Percentiles rank a stretch among this genome's conserved stretches.
These are phyloP conservation scores for Corapipo altera DNA, from an alignment of 2,113 vertebrate species.

Conservation along the genomic window DNA sequence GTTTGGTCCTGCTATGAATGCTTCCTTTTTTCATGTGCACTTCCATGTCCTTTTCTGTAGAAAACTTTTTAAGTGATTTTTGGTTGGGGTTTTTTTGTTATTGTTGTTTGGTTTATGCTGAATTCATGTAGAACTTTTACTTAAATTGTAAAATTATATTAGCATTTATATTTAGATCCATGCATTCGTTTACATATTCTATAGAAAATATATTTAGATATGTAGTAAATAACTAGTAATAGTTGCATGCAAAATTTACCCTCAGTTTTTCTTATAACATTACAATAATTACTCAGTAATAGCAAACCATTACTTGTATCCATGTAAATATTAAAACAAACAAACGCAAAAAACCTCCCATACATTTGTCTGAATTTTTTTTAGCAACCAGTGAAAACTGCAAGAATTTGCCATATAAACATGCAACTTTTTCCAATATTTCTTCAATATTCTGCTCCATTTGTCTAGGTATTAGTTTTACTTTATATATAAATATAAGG, in stretches of 20 bases:
- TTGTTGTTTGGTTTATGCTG: not conserved
- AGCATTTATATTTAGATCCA: not conserved
- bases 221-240: not conserved
- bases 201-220: not conserved
- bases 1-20: not conserved
- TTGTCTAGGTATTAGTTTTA: not conserved
- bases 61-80: not conserved
- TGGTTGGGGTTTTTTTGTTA: not conserved
- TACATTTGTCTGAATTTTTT: not conserved
- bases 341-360: rapidly evolving
- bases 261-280: not conserved
- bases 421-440: not conserved
- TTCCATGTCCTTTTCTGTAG: not conserved
- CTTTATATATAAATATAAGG: not conserved
- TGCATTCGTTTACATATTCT: not conserved
- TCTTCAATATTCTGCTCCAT: not conserved
- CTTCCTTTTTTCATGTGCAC: not conserved
- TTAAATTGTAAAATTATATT: not conserved
- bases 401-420: not conserved
- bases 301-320: not conserved
- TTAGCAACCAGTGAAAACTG: not conserved
- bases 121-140: not conserved
- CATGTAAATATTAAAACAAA: not conserved
- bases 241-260: not conserved
- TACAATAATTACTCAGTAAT: not conserved